Base-by-base conservation (phyloP, 2,888 invertebrate genomes). In the Eilema griseolum region DNA sequence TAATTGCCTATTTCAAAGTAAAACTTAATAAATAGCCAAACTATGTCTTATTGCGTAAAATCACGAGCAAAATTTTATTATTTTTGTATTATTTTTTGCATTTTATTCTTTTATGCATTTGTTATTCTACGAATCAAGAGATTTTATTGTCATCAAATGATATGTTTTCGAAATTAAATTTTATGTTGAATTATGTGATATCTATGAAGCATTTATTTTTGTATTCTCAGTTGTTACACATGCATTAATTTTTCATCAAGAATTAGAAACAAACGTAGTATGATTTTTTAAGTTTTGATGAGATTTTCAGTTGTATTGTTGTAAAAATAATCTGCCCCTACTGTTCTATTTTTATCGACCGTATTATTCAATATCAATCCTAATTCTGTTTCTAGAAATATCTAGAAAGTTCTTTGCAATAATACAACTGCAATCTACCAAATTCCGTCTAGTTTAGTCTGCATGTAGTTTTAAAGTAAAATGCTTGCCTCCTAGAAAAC, bases 381-480 rank as follows among this genome's bases (percentile, higher is more conserved):
- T 59, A 59, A 10, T 26, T 26, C 5, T 11, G 5, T 59, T 59
- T 59, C 59, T 59, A 26, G 26, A 59, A 16, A 59, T 5, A 26
- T 59, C 16, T 59, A 26, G 12, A 14, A 26, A 59, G 8, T 61
- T 61, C 46, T n/a, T 52, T 61, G 24, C 33, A 63, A 31, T 24
- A 59, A 23, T 60, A 59, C 69, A 31, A 69, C 63, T 69, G 41
- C 31, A 23, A 33, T 46, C n/a, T 41, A 3, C 20, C 52, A 52
- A n/a, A n/a, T 2, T 14, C 52, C 23, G 57, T 56, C 5, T 46
- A 69, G 60, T 60, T 33, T 79, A 73, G 60, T 72, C 59, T 73
- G 83, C 83, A 82, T 78, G 83, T 73, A 69, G 41, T 62, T 73
- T 70, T 70, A 68, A 33, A 57, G 28, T 79, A 76, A 68, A 70